phyloP scores from a whole-genome alignment of 1,140 invertebrate genomes.

The silkworm (Bombyx mori) region ASM3026992v2 NC_085124.1:324001-324500 shows the following conservation, averaged over 20 bases:
- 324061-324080: too few relatives aligned
- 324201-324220: too few relatives aligned
- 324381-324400: conserved; percentile 20
- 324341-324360: background rate
- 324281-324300: conserved; percentile 20
- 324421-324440: conserved; percentile 1
- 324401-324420: conserved; percentile 20
- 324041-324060: too few relatives aligned
- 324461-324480: conserved; percentile 25
- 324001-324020: too few relatives aligned
- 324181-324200: too few relatives aligned
- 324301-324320: conserved; percentile 15
- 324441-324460: conserved; percentile 50
- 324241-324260: conserved; percentile 19
- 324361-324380: background rate
- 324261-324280: conserved; percentile 23
- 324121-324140: too few relatives aligned
- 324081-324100: too few relatives aligned
- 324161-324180: too few relatives aligned
- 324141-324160: too few relatives aligned
- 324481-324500: conserved; percentile 12
- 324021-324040: too few relatives aligned
- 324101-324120: too few relatives aligned
- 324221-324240: background rate
- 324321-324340: conserved; percentile 10